Base-by-base conservation (phyloP, 2,113 vertebrate genomes). In the Hippocampus guttulatus region DNA sequence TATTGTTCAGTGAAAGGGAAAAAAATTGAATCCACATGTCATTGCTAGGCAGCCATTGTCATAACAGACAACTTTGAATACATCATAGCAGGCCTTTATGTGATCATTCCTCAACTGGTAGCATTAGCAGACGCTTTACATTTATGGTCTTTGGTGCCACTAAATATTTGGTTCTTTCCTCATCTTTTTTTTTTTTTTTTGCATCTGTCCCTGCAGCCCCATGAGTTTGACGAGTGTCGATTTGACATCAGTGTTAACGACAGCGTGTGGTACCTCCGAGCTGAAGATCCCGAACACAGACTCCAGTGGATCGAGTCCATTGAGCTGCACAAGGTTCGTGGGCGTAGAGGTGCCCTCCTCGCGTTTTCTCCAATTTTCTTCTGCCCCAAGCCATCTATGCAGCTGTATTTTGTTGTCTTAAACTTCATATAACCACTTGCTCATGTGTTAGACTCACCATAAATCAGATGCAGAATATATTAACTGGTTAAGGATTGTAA, bases 181-280 rank as follows among this genome's bases (percentile, higher is more conserved):
- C 54, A 55, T 23, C 20, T 16, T 51, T 7, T 49, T 63, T 21
- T 27, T 21, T 27, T 74, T 47, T 18, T 15, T 63, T 40, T 74
- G 70, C 62, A 1, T 81, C 67, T 74, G 27, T 62, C 69, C 78
- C 27, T 71, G 30, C 87, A 99, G 97, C 97, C 97, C 68, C 97
- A 98, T 79, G 96, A 98, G 86, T 99, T 99, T 89, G 97, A 98
- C 5, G 97, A 98, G 89, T 98, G 97, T 89, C 95, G 97, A 79
- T 95, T 98, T 90, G 97, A 99, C 88, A 95, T 99, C 88, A 98
- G 96, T 0, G 95, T 99, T 58, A 99, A 98, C 41, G 97, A 99
- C 76, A 99, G 95, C 10, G 93, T 98, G 76, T 99, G 97, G 97
- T 98, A 99, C 84, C 93, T 99, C 74, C 91, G 97, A 71, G 97